A percentile compares a stretch with the other conserved stretches of the same genome.
These are phyloP conservation scores for Neogobius melanostomus DNA, from an alignment of 2,113 vertebrate genomes.

Conservation along the genomic window DNA sequence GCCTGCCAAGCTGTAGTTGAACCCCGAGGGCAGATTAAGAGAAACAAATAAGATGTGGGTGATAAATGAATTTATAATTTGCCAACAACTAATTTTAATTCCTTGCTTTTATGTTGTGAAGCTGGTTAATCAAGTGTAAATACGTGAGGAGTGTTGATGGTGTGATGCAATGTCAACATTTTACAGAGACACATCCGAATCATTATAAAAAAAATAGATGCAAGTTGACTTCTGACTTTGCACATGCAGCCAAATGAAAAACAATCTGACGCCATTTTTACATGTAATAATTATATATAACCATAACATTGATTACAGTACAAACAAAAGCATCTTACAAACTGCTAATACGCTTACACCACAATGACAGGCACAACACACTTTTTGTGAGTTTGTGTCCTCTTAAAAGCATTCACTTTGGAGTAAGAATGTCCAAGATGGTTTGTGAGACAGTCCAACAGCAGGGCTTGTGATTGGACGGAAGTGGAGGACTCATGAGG, in stretches of 20 bases:
- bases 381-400: slow-evolving; percentile 24
- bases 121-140: slow-evolving; percentile 36
- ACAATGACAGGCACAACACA: slow-evolving; percentile 17
- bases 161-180: slow-evolving; percentile 32
- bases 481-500: slow-evolving; percentile 56
- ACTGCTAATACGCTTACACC: slow-evolving; percentile 15
- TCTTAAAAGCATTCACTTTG: slow-evolving; percentile 43
- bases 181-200: slow-evolving; percentile 38
- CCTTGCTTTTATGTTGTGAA: slow-evolving; percentile 15
- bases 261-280: slow-evolving; percentile 23
- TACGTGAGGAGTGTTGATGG: slow-evolving; percentile 27
- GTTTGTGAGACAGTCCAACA: slow-evolving; percentile 51
- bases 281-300: neutral
- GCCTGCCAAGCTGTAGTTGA: slow-evolving; percentile 74
- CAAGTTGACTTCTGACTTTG: slow-evolving; percentile 54
- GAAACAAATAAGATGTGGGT: slow-evolving; percentile 72
- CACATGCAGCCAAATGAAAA: slow-evolving; percentile 22
- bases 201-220: slow-evolving; percentile 51
- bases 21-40: slow-evolving; percentile 66
- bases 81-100: slow-evolving; percentile 61
- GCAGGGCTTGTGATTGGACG: slow-evolving; percentile 39
- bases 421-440: slow-evolving; percentile 44
- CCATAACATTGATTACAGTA: neutral
- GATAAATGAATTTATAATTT: slow-evolving; percentile 77
- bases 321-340: neutral